These are phyloP conservation scores for Sebastiscus tertius DNA, from an alignment of 2,797 vertebrate genomes.

Conservation along the genomic window DNA sequence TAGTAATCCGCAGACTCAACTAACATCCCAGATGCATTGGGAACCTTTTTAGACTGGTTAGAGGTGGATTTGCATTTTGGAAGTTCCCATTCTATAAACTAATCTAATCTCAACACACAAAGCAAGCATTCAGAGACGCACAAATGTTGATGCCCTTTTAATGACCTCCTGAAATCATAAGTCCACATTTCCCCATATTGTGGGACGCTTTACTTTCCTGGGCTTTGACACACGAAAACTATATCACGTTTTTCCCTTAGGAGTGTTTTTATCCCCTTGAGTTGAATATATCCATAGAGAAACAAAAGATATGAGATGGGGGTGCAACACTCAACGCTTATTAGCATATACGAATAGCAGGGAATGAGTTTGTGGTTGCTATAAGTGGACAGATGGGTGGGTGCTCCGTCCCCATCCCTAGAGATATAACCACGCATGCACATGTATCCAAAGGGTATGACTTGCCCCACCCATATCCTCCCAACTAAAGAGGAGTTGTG, in stretches of 20 bases:
- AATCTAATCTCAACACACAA: background rate
- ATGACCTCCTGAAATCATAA: background rate
- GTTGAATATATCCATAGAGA: background rate
- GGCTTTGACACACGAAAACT: background rate
- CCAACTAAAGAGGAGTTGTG: conserved; percentile 15
- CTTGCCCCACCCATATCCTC: conserved; percentile 22
- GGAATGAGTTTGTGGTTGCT: conserved; percentile 34
- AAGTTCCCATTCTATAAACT: background rate
- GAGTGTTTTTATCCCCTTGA: background rate
- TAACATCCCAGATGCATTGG: background rate
- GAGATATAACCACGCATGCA: background rate
- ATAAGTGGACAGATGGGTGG: conserved; percentile 57
- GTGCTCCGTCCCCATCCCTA: background rate
- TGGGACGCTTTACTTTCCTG: background rate
- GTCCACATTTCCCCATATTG: background rate
- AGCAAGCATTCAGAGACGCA: background rate
- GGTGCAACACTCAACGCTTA: background rate
- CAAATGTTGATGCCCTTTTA: background rate
- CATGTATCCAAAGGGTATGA: conserved; percentile 11
- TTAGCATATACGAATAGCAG: conserved; percentile 40
- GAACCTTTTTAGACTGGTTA: background rate
- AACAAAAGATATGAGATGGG: background rate
- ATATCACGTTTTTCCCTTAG: background rate
- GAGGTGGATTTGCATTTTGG: background rate
- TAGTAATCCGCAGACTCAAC: background rate